Conservation (phyloP, 2,113 vertebrate genomes). For the Ia io region DNA sequence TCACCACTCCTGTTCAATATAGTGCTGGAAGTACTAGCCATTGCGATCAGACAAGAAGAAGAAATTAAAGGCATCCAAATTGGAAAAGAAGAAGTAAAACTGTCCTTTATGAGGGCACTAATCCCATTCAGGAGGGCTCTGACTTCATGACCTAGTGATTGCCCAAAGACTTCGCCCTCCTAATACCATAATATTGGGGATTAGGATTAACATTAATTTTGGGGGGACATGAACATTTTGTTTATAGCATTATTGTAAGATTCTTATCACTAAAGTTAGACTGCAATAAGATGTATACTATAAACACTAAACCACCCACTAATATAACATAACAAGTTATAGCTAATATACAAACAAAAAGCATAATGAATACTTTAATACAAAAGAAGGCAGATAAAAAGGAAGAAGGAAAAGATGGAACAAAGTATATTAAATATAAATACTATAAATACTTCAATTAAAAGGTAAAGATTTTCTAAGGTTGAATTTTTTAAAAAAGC, state of each 20-base stretch:
- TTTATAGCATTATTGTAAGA: not conserved
- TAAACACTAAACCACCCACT: not conserved
- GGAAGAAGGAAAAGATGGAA: not conserved
- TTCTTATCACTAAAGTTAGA: not conserved
- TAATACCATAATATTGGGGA: not conserved
- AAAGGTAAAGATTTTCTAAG: not conserved
- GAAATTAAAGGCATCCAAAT: too few species aligned
- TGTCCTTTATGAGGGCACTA: not conserved
- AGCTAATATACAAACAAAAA: not conserved
- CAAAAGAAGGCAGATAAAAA: not conserved
- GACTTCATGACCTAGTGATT: not conserved
- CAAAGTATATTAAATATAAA: not conserved
- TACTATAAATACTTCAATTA: not conserved
- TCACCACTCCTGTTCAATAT: too few species aligned
- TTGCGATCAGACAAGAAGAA: too few species aligned
- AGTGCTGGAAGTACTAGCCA: too few species aligned
- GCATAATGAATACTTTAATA: not conserved
- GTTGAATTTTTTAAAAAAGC: not conserved
- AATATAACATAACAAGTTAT: not conserved
- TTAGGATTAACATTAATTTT: not conserved
- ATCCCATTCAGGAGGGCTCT: not conserved
- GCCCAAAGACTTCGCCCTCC: not conserved
- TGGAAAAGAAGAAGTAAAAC: too few species aligned
- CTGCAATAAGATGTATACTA: not conserved
- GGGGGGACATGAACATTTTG: not conserved